These are phyloP conservation scores for Drosophila atroscutellata DNA, from an alignment of 2,888 invertebrate species.

Conservation along the genomic window DNA sequence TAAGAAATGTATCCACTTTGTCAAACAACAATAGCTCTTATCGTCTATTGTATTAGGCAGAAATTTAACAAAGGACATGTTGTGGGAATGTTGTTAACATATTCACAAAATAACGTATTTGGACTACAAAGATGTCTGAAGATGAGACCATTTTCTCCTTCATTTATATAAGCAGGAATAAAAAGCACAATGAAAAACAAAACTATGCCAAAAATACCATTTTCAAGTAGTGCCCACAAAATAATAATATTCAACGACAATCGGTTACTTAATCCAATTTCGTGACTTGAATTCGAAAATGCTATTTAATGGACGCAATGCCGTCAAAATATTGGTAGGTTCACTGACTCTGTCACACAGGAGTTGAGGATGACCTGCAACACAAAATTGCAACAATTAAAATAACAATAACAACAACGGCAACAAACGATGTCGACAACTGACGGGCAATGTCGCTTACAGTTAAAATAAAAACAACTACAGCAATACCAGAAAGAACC, in stretches of 20 bases:
- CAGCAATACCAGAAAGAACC: conserved; percentile 1
- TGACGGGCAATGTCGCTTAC: conserved; percentile 56
- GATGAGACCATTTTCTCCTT: not conserved
- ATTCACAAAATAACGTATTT: not conserved
- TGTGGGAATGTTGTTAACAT: not conserved
- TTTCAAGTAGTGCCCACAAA: not conserved
- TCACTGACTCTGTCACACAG: conserved; percentile 10
- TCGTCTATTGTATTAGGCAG: not conserved
- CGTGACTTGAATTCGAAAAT: conserved; percentile 41
- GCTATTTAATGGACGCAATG: conserved; percentile 20
- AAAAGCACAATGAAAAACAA: not conserved
- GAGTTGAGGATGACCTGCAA: conserved; percentile 11
- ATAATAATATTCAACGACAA: not conserved
- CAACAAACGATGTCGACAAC: conserved; percentile 27
- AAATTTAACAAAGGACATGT: not conserved
- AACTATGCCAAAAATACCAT: not conserved
- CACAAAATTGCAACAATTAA: conserved; percentile 61
- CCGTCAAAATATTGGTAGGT: conserved; percentile 30
- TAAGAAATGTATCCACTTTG: not conserved
- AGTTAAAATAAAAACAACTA: conserved; percentile 30
- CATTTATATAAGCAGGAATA: not conserved
- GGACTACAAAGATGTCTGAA: not conserved
- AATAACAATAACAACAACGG: conserved; percentile 33
- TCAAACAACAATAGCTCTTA: not conserved
- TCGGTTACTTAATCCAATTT: conserved; percentile 20